These are phyloP conservation scores for Meliscaeva auricollis DNA, from an alignment of 2,888 invertebrate genomes.

Conservation along the genomic window DNA sequence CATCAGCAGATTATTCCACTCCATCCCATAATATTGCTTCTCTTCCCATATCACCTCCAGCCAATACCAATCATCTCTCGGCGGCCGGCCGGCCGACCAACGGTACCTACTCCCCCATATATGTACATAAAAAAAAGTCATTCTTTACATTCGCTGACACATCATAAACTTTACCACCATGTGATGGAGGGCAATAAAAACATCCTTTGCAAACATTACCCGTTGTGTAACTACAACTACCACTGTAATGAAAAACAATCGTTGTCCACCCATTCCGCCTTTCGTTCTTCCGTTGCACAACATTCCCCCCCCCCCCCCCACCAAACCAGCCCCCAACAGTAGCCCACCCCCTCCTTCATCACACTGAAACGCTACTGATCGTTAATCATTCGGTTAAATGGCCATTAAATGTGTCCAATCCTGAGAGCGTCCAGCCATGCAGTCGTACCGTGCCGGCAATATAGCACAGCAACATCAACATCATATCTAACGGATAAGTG, in stretches of 20 bases:
- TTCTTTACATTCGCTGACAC: slow-evolving; percentile 69
- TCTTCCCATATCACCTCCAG: background rate
- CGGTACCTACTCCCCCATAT: background rate
- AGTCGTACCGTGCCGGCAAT: slow-evolving; percentile 23
- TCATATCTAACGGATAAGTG: slow-evolving; percentile 76
- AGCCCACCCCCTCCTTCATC: no score
- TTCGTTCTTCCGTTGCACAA: background rate
- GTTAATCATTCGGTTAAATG: slow-evolving; percentile 84
- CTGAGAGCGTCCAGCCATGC: slow-evolving; percentile 77
- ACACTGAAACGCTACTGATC: slow-evolving; percentile 71
- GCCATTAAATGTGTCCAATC: slow-evolving; percentile 83
- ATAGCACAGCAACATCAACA: slow-evolving; percentile 61
- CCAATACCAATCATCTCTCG: background rate
- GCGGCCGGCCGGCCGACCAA: background rate
- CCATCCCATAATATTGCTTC: no score
- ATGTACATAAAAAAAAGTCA: slow-evolving; percentile 31
- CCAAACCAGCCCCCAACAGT: no score
- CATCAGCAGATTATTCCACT: no score
- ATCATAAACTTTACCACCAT: slow-evolving; percentile 65
- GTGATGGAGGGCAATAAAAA: slow-evolving; percentile 70
- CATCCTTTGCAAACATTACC: slow-evolving; percentile 66
- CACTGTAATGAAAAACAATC: slow-evolving; percentile 70
- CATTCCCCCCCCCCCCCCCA: background rate
- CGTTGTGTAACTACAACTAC: slow-evolving; percentile 70
- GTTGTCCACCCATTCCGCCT: slow-evolving; percentile 40